Conservation (phyloP, 1,140 invertebrate species). For the Lutraria rhynchaena region DNA sequence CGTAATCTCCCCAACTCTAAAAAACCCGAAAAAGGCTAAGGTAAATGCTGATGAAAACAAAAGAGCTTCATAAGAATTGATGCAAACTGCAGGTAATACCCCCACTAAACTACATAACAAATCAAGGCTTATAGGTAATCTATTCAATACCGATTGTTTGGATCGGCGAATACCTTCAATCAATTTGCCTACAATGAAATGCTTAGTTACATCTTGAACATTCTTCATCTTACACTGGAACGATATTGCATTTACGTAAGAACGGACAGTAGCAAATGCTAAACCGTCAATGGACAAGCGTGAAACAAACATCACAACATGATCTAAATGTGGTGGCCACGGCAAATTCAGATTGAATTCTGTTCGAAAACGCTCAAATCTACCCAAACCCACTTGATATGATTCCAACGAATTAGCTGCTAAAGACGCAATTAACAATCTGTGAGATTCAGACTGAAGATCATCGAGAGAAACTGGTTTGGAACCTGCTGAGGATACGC, state of each 20-base stretch:
- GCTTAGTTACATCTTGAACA: neutral
- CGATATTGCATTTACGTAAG: slow-evolving; percentile 11
- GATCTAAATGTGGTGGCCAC: slow-evolving; percentile 6
- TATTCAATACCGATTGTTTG: neutral
- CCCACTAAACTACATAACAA: neutral
- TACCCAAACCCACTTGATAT: neutral
- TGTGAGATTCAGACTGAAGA: slow-evolving; percentile 2
- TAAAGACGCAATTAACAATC: slow-evolving; percentile 8
- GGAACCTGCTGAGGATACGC: neutral
- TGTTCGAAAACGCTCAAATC: neutral
- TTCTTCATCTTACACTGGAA: neutral
- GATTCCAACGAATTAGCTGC: neutral
- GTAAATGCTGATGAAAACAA: slow-evolving; percentile 50
- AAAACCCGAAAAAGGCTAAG: slow-evolving; percentile 55
- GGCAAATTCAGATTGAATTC: neutral
- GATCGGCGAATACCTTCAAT: neutral
- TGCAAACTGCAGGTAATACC: slow-evolving; percentile 10
- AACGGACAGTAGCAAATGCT: neutral
- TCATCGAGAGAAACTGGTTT: neutral
- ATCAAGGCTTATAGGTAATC: slow-evolving; percentile 30
- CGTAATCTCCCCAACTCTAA: slow-evolving; percentile 53
- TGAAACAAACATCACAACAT: slow-evolving; percentile 28
- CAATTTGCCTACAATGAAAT: slow-evolving; percentile 3
- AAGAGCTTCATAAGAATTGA: slow-evolving; percentile 16
- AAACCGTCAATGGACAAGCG: neutral